Evolutionary conservation across 2,113 vertebrate species (phyloP).

Genomic region (Bujurquina vittata): DNA sequence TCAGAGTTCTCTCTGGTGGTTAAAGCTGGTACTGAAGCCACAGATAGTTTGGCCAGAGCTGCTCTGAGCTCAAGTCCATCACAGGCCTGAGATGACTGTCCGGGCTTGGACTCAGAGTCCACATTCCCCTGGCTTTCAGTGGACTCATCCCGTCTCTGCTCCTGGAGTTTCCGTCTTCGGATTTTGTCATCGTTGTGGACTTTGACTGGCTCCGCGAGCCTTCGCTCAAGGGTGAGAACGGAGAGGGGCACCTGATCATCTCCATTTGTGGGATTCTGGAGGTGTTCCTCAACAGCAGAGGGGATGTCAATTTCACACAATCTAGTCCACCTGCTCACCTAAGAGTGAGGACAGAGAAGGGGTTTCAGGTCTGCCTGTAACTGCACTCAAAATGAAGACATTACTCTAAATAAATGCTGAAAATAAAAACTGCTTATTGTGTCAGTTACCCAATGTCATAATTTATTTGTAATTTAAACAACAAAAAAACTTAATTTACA

Average conservation of each 20-base stretch:
- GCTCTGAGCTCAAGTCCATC: conserved; percentile 83
- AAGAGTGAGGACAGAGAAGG: conserved; percentile 20
- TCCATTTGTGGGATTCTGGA: conserved; percentile 69
- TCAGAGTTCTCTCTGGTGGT: conserved; percentile 83
- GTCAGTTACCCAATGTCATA: background rate
- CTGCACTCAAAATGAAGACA: background rate
- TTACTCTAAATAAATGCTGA: background rate
- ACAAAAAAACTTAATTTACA: background rate
- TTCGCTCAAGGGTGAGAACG: conserved; percentile 87
- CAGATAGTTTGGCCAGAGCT: conserved; percentile 87
- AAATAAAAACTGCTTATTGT: background rate
- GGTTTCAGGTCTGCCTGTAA: background rate
- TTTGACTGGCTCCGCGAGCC: conserved; percentile 90
- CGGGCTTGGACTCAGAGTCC: background rate
- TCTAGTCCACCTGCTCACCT: conserved; percentile 98
- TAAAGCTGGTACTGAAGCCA: conserved; percentile 66
- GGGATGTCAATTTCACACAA: conserved; percentile 95
- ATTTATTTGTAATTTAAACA: background rate
- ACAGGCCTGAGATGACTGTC: conserved; percentile 24
- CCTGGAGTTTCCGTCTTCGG: conserved; percentile 90
- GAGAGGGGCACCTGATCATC: conserved; percentile 80
- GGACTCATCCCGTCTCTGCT: conserved; percentile 49
- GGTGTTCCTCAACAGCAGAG: conserved; percentile 86
- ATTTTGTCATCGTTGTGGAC: conserved; percentile 98
- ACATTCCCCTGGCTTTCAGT: conserved; percentile 5